Conservation (phyloP, 2,888 invertebrate genomes). For the Drosophila nigricruria region DNA sequence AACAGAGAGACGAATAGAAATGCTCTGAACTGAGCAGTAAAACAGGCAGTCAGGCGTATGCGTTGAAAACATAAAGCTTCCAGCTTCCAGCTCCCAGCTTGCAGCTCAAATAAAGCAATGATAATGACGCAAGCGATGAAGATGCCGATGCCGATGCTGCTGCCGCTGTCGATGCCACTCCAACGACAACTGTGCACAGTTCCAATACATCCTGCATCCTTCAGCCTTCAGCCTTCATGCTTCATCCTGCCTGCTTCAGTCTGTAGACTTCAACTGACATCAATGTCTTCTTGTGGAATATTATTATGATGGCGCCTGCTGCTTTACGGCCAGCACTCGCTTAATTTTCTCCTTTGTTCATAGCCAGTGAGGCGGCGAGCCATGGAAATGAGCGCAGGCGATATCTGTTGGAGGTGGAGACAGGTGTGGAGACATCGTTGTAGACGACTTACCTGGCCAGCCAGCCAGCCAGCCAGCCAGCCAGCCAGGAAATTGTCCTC, state of each 20-base stretch:
- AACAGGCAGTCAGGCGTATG: constrained; percentile 64
- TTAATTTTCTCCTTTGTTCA: constrained; percentile 78
- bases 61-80: constrained; percentile 64
- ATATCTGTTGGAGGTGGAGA: neutral
- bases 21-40: constrained; percentile 45
- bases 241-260: constrained; percentile 27
- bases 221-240: neutral
- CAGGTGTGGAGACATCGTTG: neutral
- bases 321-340: constrained; percentile 73
- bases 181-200: constrained; percentile 9
- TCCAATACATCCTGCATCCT: constrained; percentile 30
- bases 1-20: constrained; percentile 26
- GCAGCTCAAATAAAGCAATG: constrained; percentile 66
- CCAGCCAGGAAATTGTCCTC: constrained; percentile 70
- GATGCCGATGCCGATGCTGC: constrained; percentile 18
- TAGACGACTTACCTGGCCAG: constrained; percentile 56
- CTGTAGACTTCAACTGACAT: constrained; percentile 37
- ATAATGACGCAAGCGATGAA: constrained; percentile 28
- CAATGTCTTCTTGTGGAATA: constrained; percentile 69
- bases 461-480: constrained; percentile 54
- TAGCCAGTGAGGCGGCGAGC: constrained; percentile 55
- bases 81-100: constrained; percentile 17
- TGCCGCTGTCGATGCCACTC: constrained; percentile 12
- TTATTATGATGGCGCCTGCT: constrained; percentile 78
- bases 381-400: constrained; percentile 26